These are phyloP conservation scores for Saturnia japonica DNA, from an alignment of 2,888 invertebrate genomes.

Conservation along the genomic window DNA sequence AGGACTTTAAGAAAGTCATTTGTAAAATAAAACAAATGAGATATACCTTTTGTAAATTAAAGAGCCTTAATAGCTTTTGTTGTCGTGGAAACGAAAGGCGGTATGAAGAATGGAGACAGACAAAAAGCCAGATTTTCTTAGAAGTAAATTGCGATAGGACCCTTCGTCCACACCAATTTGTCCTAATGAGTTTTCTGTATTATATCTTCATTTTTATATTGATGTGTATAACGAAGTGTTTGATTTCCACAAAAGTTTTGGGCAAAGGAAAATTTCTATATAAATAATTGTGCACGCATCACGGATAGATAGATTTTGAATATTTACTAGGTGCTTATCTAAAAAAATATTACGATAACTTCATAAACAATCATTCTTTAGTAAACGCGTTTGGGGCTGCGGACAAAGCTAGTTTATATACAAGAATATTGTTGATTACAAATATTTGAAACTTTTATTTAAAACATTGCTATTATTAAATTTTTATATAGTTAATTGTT, in stretches of 20 bases:
- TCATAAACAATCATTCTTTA: too few species aligned
- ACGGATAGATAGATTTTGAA: too few species aligned
- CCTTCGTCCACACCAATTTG: conserved; percentile 1
- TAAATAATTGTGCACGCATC: neutral
- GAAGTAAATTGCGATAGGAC: conserved; percentile 10
- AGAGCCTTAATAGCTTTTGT: neutral
- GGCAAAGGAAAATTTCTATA: neutral
- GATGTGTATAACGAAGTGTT: neutral
- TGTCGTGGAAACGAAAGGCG: conserved; percentile 5
- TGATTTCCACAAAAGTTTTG: neutral
- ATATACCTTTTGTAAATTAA: conserved; percentile 9
- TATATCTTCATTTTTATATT: neutral
- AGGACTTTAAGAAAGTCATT: neutral
- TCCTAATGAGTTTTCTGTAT: conserved; percentile 11
- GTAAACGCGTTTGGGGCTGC: too few species aligned
- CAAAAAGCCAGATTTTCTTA: conserved; percentile 9
- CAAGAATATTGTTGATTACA: too few species aligned
- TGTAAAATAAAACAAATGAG: neutral
- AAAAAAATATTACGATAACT: too few species aligned
- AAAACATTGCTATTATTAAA: too few species aligned
- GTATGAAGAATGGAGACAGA: conserved; percentile 4
- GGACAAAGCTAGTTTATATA: too few species aligned
- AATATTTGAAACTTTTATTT: neutral
- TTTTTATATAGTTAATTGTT: too few species aligned
- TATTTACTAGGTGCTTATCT: too few species aligned